These are phyloP conservation scores for Gadopsis marmoratus DNA, from an alignment of 2,797 vertebrate genomes.

Conservation along the genomic window DNA sequence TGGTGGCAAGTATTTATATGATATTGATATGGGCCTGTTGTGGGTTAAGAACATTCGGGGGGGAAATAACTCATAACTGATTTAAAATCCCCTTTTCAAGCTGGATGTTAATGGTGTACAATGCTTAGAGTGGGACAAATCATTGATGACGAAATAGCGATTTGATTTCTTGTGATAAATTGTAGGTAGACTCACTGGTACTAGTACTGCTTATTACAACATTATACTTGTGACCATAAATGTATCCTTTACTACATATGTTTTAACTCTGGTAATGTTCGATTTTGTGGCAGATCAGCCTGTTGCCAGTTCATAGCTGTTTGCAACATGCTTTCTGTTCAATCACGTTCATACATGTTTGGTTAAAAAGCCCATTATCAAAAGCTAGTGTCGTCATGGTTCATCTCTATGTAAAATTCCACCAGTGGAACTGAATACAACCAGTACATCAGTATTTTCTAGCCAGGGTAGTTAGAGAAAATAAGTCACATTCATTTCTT, in stretches of 20 bases:
- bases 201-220: background rate
- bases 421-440: too few relatives aligned
- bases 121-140: background rate
- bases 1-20: constrained; percentile 4
- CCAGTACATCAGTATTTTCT: background rate
- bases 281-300: background rate
- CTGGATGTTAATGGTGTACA: background rate
- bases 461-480: background rate
- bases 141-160: background rate
- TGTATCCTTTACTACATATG: background rate
- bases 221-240: background rate
- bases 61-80: background rate
- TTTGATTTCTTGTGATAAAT: background rate
- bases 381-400: background rate
- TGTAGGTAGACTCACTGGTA: background rate
- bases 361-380: background rate
- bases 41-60: background rate
- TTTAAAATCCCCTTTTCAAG: background rate
- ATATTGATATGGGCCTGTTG: background rate
- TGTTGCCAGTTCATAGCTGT: background rate
- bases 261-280: background rate
- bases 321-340: background rate
- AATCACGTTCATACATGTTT: background rate
- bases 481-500: background rate
- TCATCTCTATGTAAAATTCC: background rate